Base-by-base conservation (phyloP, 2,113 vertebrate genomes). In the Tylochromis polylepis region DNA sequence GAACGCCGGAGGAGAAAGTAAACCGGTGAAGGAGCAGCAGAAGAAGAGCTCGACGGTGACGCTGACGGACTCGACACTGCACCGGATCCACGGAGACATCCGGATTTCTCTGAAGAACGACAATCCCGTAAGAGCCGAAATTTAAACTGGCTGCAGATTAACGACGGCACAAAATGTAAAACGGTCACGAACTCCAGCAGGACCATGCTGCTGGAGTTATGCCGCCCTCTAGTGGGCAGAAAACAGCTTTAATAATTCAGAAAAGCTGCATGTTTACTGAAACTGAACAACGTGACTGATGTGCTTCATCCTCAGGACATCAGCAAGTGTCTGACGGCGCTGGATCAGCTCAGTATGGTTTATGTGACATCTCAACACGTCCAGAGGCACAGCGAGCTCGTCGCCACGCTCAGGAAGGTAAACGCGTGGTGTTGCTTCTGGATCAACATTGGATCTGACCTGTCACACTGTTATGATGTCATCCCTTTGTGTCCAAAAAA, bases 381-480 rank as follows among this genome's bases (percentile, higher is more conserved):
- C 82, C 97, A 99, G 96, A 98, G 97, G 87, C 98, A 99, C 94
- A 99, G 97, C 43, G 98, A 99, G 89, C 97, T 99, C 91, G 96
- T 99, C 62, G 95, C 98, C 90, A 99, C 98, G 0, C 96, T 99
- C 5, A 97, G 98, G 85, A 99, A 98, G 97, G 98, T 99, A 95
- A n/a, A 10, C 3, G 43, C 12, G 27, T 59, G 27, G 2, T 38
- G 36, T 9, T 38, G 57, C 29, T 59, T 14, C 16, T 29, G 57
- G 27, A 1, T 11, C 20, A 60, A 29, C 29, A 60, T 4, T 60
- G 16, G 9, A 34, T 60, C 29, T 60, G 58, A 60, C 3, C 58
- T 60, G 29, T 34, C 29, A 20, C 58, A 4, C 29, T 60, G 6
- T 16, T 34, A 60, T 34, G 58, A 60, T 60, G 58, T 34, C 58